These are phyloP conservation scores for Gorilla gorilla DNA, from an alignment of 2,113 vertebrate species.

Conservation along the genomic window DNA sequence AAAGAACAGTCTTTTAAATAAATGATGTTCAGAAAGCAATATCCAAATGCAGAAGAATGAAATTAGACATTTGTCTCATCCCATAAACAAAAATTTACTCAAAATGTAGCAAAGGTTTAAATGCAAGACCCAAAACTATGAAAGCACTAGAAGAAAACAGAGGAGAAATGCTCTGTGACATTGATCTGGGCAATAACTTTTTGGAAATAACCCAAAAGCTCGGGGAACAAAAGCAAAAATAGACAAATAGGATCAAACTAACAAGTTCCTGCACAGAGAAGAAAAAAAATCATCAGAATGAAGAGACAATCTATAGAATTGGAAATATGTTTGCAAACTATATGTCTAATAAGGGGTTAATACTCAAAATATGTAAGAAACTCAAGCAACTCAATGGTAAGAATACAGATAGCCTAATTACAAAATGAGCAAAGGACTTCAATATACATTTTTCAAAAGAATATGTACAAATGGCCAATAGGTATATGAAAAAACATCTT, in stretches of 20 bases:
- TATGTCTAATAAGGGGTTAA: neutral
- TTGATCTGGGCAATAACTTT: neutral
- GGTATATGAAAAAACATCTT: neutral
- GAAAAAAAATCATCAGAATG: neutral
- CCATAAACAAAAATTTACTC: neutral
- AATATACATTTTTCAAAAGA: neutral
- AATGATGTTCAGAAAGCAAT: neutral
- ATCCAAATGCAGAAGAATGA: neutral
- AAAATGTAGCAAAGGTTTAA: neutral
- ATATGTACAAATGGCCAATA: neutral
- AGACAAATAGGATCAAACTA: neutral
- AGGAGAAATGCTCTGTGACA: neutral
- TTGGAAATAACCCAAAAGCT: neutral
- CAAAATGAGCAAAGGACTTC: neutral
- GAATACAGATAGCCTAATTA: neutral
- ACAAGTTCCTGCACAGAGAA: neutral
- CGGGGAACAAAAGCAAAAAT: neutral
- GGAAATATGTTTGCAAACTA: neutral
- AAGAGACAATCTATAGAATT: neutral
- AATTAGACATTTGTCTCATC: neutral
- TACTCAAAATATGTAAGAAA: neutral
- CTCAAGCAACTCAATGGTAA: neutral
- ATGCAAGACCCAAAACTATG: neutral
- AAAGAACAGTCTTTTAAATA: neutral
- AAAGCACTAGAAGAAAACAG: neutral